Evolutionary conservation across 2,888 invertebrate species (phyloP), one percentile per base, ranked within the genome.

Genomic region (Adelphocoris suturalis): DNA sequence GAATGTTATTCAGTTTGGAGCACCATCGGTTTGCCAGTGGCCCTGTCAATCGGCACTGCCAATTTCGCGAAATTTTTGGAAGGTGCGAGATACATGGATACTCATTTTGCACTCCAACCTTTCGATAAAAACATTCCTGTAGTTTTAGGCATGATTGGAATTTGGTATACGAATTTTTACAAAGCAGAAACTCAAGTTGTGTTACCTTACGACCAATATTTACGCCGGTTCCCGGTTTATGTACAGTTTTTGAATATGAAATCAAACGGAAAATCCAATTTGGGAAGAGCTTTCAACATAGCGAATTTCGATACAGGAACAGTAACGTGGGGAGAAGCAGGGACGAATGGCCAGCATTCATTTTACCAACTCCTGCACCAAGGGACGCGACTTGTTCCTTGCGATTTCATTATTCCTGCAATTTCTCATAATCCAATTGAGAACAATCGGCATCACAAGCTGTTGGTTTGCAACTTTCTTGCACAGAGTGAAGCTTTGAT

Each of bases 231-330:
- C 94, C 98, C 99, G 13, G 99, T 99, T 11, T 99, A 99, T 94
- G 99, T 99, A 95, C 99, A 99, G 94, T 99, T 99, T 94, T 99
- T 98, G 3, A 99, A 99, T 93, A 99, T 99, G 99, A 99, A 99
- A 94, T 98, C 98, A 92, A 99, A 99, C 94, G 99, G 99, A 90
- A 99, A 99, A 94, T 95, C 94, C 92, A 94, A 95, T 0, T 16
- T 61, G 12, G 55, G 68, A 11, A 94, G 95, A 13, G 96, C 96
- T 0, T 23, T 12, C 52, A 93, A 95, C 90, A 93, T 92, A 28
- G 95, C 95, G 90, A 93, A 94, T 92, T 96, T 95, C 93, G 93
- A 93, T 89, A 96, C 96, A 0, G 96, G 97, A 0, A 97, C 97
- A 90, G 96, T 98, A 91, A 96, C 97, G 87, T 98, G 98, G 98